Evolutionary conservation across 2,888 invertebrate species (phyloP).

Genomic region (Latrodectus hesperus): DNA sequence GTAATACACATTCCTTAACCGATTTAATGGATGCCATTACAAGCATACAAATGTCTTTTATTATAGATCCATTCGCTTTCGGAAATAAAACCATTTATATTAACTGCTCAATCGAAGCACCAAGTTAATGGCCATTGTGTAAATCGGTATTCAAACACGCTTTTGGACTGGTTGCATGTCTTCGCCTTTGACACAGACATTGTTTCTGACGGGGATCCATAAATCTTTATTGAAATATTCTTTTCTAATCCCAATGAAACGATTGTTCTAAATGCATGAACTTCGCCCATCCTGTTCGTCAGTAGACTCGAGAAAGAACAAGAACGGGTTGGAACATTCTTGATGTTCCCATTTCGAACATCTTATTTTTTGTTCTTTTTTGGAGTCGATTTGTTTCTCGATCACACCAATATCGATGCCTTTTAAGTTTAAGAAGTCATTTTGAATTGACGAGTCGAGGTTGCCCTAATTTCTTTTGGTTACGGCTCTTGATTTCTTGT

Average conservation of each 20-base stretch:
- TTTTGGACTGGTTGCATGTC: not conserved
- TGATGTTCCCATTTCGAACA: not conserved
- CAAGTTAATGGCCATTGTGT: slow-evolving; percentile 12
- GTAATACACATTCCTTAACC: too few relatives aligned
- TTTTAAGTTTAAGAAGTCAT: too few relatives aligned
- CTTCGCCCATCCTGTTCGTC: not conserved
- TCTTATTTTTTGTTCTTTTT: not conserved
- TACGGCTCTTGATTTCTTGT: too few relatives aligned
- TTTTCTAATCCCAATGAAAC: too few relatives aligned
- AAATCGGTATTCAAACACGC: slow-evolving; percentile 3
- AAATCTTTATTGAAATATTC: slow-evolving; percentile 11
- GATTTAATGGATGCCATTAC: too few relatives aligned
- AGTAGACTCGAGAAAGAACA: not conserved
- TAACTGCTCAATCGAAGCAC: too few relatives aligned
- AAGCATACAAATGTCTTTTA: too few relatives aligned
- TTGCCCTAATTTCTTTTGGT: too few relatives aligned
- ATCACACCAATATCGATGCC: too few relatives aligned
- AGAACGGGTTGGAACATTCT: not conserved
- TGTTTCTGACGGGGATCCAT: not conserved
- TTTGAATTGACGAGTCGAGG: too few relatives aligned
- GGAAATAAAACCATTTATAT: too few relatives aligned
- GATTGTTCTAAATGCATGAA: not conserved
- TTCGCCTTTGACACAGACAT: slow-evolving; percentile 32
- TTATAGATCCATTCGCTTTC: too few relatives aligned
- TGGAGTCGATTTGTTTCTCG: not conserved